These are phyloP conservation scores for Phrynocephalus forsythii DNA, from an alignment of 2,797 vertebrate species.

Conservation along the genomic window DNA sequence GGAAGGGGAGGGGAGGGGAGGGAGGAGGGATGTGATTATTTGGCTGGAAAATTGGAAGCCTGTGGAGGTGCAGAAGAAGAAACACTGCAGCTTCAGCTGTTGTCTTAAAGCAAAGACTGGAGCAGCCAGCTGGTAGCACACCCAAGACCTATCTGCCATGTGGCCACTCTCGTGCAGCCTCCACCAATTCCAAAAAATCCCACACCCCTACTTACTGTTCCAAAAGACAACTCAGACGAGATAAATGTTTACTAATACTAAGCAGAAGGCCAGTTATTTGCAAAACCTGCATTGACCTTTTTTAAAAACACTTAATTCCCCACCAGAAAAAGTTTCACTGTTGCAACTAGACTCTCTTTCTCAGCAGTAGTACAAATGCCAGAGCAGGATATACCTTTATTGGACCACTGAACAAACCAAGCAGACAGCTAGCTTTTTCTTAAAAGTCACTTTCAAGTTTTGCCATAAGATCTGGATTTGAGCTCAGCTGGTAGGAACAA, in stretches of 20 bases:
- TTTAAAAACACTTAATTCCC: background rate
- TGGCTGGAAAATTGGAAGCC: conserved; percentile 6
- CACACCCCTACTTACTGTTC: background rate
- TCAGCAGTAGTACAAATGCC: background rate
- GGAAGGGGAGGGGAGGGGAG: background rate
- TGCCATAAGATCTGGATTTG: background rate
- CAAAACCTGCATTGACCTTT: background rate
- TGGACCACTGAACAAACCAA: too few species aligned
- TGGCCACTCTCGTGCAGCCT: background rate
- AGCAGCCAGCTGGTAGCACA: conserved; percentile 33
- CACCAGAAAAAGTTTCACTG: background rate
- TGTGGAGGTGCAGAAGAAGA: background rate
- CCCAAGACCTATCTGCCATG: background rate
- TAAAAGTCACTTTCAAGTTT: background rate
- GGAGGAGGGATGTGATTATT: background rate
- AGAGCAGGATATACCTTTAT: too few species aligned
- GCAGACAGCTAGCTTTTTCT: too few species aligned
- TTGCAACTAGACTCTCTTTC: background rate
- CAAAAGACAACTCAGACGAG: background rate
- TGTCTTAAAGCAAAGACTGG: conserved; percentile 9
- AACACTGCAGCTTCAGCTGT: background rate
- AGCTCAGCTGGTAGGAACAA: background rate
- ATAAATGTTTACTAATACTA: background rate
- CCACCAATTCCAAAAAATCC: background rate
- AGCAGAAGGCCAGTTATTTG: background rate